Conservation (phyloP, 2,113 vertebrate species). For the Ptilonorhynchus violaceus region DNA sequence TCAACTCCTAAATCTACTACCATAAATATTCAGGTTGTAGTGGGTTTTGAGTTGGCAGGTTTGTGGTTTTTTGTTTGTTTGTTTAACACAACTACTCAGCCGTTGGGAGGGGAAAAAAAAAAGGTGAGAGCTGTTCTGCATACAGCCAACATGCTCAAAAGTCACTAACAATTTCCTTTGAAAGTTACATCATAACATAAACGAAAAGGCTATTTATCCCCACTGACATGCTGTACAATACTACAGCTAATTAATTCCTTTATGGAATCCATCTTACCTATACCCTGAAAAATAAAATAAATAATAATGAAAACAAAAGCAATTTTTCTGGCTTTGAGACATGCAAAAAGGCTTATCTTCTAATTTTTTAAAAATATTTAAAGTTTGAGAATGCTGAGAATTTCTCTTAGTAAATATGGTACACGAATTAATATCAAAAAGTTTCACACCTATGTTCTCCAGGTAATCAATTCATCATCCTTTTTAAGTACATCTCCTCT, state of each 20-base stretch:
- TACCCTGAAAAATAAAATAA: background rate
- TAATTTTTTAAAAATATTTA: background rate
- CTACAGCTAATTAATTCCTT: background rate
- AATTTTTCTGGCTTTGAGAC: background rate
- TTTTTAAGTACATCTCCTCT: background rate
- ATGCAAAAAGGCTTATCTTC: background rate
- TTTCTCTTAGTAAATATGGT: background rate
- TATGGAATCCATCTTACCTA: background rate
- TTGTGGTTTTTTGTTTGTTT: too few relatives aligned
- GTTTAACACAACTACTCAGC: background rate
- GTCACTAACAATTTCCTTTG: background rate
- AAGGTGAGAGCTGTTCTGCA: background rate
- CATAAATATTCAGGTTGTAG: background rate
- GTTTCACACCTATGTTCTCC: background rate
- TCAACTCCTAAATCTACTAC: background rate
- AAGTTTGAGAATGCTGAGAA: background rate
- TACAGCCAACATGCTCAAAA: background rate
- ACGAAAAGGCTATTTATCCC: background rate
- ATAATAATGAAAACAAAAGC: background rate
- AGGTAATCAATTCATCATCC: background rate
- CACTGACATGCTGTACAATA: background rate
- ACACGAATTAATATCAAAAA: background rate
- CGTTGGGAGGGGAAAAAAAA: background rate
- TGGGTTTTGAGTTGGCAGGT: background rate
- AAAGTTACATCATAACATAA: background rate